Evolutionary conservation across 2,888 invertebrate genomes (phyloP).

Genomic region (Cosmia pyralina): DNA sequence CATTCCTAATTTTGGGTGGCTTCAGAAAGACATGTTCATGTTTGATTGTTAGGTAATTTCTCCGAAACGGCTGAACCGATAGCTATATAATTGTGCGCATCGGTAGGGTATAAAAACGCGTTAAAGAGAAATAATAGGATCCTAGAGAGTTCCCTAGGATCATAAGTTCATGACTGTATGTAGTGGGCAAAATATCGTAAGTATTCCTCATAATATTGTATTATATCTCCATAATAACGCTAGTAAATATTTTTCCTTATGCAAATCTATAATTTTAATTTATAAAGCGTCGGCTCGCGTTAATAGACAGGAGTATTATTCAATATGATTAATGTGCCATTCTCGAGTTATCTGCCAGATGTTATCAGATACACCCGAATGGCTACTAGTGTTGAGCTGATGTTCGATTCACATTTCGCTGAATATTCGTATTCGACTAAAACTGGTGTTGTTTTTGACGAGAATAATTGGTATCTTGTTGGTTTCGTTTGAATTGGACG

Average conservation of each 20-base stretch:
- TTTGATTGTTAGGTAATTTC: background rate
- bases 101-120: background rate
- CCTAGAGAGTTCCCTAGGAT: too few species aligned
- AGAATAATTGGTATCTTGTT: background rate
- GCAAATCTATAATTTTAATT: slow-evolving; percentile 35
- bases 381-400: slow-evolving; percentile 35
- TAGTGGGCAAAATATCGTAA: too few species aligned
- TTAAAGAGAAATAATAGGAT: too few species aligned
- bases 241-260: slow-evolving; percentile 6
- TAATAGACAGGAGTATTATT: slow-evolving; percentile 44
- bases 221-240: background rate
- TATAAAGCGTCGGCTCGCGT: slow-evolving; percentile 28
- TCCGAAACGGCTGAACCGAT: background rate
- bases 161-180: too few species aligned
- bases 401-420: background rate
- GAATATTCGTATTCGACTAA: slow-evolving; percentile 3
- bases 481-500: background rate
- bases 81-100: background rate
- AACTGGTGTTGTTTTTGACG: background rate
- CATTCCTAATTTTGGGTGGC: slow-evolving; percentile 27
- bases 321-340: slow-evolving; percentile 72
- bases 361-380: slow-evolving; percentile 70
- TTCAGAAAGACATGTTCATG: background rate
- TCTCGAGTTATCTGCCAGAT: slow-evolving; percentile 72
- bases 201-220: too few species aligned